phyloP scores from a whole-genome alignment of 2,113 vertebrate species.

The Phaethornis superciliosus region DNA sequence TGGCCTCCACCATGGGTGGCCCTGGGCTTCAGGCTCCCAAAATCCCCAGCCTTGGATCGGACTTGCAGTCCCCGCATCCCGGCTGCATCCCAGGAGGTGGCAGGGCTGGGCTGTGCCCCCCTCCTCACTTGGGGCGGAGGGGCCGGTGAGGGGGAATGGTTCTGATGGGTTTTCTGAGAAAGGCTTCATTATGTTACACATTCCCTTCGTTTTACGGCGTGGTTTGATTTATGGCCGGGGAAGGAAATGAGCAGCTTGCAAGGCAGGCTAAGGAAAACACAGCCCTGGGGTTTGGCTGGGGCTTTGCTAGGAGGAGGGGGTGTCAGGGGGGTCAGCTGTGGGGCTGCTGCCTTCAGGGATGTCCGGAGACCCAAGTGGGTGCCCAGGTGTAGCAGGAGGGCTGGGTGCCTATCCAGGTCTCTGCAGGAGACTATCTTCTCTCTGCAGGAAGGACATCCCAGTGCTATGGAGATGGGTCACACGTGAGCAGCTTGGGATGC shows the following conservation, averaged over 20 bases:
- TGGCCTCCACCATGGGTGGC: background rate
- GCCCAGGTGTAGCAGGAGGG: background rate
- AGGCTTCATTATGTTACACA: slow-evolving; percentile 43
- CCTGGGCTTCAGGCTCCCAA: background rate
- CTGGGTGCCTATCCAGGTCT: background rate
- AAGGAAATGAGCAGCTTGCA: slow-evolving; percentile 28
- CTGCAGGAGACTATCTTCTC: fast-evolving
- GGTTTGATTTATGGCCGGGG: slow-evolving; percentile 29
- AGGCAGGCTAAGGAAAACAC: slow-evolving; percentile 40
- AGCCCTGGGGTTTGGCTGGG: background rate
- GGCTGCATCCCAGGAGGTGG: background rate
- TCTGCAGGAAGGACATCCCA: background rate
- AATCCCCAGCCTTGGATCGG: background rate
- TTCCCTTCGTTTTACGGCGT: slow-evolving; percentile 16
- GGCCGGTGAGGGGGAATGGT: background rate
- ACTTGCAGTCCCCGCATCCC: background rate
- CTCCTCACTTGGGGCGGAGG: fast-evolving
- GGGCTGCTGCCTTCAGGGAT: background rate
- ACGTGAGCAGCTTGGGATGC: background rate
- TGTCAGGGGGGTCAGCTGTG: fast-evolving
- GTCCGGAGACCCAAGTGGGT: fast-evolving
- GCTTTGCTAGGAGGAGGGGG: background rate
- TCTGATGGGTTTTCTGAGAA: background rate
- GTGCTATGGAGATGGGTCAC: background rate
- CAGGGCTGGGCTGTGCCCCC: background rate